Evolutionary conservation across 2,113 vertebrate species (phyloP), one percentile per base, ranked within the genome.

Genomic region (Coryphaenoides rupestris): DNA sequence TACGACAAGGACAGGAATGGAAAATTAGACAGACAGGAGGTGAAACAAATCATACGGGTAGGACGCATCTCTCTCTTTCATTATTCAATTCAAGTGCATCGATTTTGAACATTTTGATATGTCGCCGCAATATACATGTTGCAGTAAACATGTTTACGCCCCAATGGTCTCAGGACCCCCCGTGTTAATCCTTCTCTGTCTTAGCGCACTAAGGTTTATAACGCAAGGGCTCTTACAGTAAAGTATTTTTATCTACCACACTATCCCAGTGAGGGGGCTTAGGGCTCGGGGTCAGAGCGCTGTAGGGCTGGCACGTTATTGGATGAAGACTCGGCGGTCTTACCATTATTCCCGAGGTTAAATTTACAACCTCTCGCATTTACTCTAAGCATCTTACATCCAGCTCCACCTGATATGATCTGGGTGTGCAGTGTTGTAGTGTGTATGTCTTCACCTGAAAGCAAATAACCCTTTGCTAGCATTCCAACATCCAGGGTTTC

Each of bases 1-100:
- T 95, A 94, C 46, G 93, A 94, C 70, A 90, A 86, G 12, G 92
- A 94, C 13, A 91, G 92, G 10, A 94, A 94, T 0, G 93, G 93
- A 55, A 92, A 89, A 65, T 76, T 94, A 53, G 93, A 95, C 83
- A 65, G 87, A 3, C 70, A 85, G 0, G 93, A 95, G 23, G 74
- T 94, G 66, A 89, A 90, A 53, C 84, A 83, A 6, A 83, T 95
- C 63, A 91, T 94, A 1, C 86, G 83, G 89, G 93, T 93, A n/a
- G 17, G 47, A 16, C 2, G 2, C 2, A 33, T n/a, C 28, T 33
- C 28, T 33, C 28, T 33, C 28, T 26, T 26, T 26, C 5, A 4
- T 33, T 33, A 33, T 33, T 33, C 28, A 26, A 33, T 10, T 33
- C 28, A 33, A 33, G 10, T n/a, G n/a, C 4, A 33, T 5, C 5